phyloP scores from a whole-genome alignment of 2,888 invertebrate species.

The Acanthoscelides obtectus region DNA sequence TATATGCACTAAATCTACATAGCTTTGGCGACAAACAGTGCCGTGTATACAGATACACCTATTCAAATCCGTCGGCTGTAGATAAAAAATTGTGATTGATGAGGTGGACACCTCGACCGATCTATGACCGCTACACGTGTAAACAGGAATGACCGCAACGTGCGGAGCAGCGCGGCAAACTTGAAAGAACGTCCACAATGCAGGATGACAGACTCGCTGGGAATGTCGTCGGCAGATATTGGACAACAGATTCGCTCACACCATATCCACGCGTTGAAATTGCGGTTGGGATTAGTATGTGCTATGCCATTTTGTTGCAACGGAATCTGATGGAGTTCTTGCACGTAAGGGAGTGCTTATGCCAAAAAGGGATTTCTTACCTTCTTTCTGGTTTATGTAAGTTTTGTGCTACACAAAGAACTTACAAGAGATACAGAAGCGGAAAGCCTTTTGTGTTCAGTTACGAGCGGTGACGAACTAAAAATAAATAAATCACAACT shows the following conservation, averaged over 20 bases:
- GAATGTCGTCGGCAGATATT: background rate
- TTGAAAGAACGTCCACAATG: background rate
- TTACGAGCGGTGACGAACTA: too few relatives aligned
- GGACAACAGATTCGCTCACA: background rate
- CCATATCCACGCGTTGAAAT: background rate
- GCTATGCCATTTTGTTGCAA: background rate
- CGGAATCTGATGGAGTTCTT: background rate
- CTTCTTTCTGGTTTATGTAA: too few relatives aligned
- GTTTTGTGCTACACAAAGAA: too few relatives aligned
- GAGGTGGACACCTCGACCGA: background rate
- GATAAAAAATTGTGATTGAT: too few relatives aligned
- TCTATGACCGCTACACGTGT: background rate
- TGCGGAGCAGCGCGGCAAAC: background rate
- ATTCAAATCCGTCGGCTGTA: too few relatives aligned
- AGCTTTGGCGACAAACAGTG: too few relatives aligned
- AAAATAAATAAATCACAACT: too few relatives aligned
- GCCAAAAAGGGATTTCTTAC: background rate
- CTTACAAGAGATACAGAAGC: too few relatives aligned
- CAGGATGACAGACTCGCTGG: background rate
- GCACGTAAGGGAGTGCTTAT: background rate
- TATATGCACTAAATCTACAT: too few relatives aligned
- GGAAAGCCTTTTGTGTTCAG: too few relatives aligned
- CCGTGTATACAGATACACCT: too few relatives aligned
- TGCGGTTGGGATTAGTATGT: background rate
- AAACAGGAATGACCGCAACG: background rate